Percentiles rank a stretch among this genome's conserved stretches.
Conservation (phyloP, 2,113 vertebrate species). For the Apeltes quadracus region DNA sequence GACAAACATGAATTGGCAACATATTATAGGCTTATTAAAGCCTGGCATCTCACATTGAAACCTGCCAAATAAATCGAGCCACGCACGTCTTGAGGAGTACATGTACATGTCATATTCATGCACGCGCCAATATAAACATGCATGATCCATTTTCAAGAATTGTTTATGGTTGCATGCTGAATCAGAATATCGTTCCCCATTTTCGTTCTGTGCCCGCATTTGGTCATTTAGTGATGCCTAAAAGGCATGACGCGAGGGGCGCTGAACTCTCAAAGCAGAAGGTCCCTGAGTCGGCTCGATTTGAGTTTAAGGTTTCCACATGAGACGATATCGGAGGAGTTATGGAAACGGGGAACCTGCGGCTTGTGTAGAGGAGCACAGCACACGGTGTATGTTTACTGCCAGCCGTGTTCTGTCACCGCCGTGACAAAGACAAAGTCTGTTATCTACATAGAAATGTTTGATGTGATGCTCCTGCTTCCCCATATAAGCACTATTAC, state of each 20-base stretch:
- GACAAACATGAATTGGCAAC: slow-evolving; percentile 53
- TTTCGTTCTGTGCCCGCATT: slow-evolving; percentile 23
- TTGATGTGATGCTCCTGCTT: background rate
- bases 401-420: slow-evolving; percentile 53
- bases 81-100: slow-evolving; percentile 11
- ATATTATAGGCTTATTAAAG: slow-evolving; percentile 41
- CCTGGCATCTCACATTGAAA: slow-evolving; percentile 22
- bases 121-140: background rate
- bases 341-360: slow-evolving; percentile 11
- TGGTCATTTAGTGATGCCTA: slow-evolving; percentile 11
- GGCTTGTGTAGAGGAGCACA: slow-evolving; percentile 13
- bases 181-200: background rate
- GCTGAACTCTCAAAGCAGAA: slow-evolving; percentile 18
- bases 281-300: slow-evolving; percentile 10
- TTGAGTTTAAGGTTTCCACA: slow-evolving; percentile 13
- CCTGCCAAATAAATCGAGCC: slow-evolving; percentile 38
- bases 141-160: background rate
- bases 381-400: slow-evolving; percentile 8
- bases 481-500: too few species aligned
- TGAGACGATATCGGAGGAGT: slow-evolving; percentile 18
- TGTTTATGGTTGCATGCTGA: slow-evolving; percentile 19
- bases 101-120: background rate
- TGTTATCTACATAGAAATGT: background rate
- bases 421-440: slow-evolving; percentile 53
- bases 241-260: slow-evolving; percentile 5